Percentiles rank a stretch among this genome's conserved stretches.
Conservation (phyloP, 2,888 invertebrate genomes). For the Cistogaster globosa region DNA sequence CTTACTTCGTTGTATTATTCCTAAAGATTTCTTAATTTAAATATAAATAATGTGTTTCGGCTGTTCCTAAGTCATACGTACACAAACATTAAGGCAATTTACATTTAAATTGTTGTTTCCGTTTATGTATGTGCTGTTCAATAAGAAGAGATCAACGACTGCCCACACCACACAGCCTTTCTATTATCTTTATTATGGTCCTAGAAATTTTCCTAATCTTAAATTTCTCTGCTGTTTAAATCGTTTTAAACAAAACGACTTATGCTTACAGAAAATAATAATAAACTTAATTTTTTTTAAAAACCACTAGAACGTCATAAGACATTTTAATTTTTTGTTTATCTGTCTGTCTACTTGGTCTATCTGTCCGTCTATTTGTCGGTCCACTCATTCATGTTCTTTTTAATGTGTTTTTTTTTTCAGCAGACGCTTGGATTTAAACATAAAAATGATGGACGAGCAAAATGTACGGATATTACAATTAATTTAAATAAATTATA, state of each 20-base stretch:
- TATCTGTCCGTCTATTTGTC: neutral
- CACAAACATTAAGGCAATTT: slow-evolving; percentile 34
- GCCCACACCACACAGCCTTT: slow-evolving; percentile 16
- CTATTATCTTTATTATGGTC: neutral
- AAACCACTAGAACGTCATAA: neutral
- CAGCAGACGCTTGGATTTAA: slow-evolving; percentile 26
- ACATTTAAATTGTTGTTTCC: slow-evolving; percentile 65
- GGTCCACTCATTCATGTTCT: neutral
- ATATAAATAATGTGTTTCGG: slow-evolving; percentile 1
- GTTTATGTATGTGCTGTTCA: slow-evolving; percentile 13
- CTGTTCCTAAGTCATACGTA: neutral
- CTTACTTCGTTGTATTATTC: neutral
- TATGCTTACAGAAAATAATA: slow-evolving; percentile 3
- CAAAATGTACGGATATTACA: slow-evolving; percentile 62
- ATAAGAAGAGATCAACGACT: neutral
- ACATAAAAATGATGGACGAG: slow-evolving; percentile 12
- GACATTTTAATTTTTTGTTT: slow-evolving; percentile 12
- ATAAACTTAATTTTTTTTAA: slow-evolving; percentile 16
- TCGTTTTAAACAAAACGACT: slow-evolving; percentile 35
- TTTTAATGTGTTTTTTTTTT: slow-evolving; percentile 36
- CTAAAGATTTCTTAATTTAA: slow-evolving; percentile 4
- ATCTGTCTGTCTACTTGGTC: slow-evolving; percentile 9
- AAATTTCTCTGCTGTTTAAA: slow-evolving; percentile 33
- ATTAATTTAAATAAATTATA: slow-evolving; percentile 69
- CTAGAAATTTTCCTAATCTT: slow-evolving; percentile 43